phyloP scores from a whole-genome alignment of 2,113 vertebrate genomes.

The Polypterus senegalus region DNA sequence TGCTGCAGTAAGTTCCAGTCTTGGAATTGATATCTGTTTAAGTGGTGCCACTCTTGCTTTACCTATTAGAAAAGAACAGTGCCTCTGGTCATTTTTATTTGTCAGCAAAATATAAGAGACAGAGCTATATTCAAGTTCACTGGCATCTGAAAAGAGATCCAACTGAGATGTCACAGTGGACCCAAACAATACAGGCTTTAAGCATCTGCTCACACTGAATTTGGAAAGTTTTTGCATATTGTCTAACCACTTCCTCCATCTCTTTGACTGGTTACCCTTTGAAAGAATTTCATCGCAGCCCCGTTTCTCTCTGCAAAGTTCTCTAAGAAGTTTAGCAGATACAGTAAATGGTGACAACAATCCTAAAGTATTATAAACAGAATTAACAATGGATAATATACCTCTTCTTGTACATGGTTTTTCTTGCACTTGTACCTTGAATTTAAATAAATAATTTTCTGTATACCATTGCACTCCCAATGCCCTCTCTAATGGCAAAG shows the following conservation, averaged over 20 bases:
- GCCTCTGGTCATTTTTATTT: neutral
- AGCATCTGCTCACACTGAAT: no score
- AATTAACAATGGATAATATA: no score
- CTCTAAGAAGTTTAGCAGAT: no score
- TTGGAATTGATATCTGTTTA: conserved; percentile 1
- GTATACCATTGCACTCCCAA: conserved; percentile 2
- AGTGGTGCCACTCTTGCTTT: conserved; percentile 16
- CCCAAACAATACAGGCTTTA: conserved; percentile 10
- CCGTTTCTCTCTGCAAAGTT: no score
- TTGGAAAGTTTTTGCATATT: no score
- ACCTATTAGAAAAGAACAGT: conserved; percentile 13
- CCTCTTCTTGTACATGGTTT: neutral
- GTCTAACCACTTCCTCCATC: no score
- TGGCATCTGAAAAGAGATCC: conserved; percentile 15
- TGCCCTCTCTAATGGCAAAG: conserved; percentile 1
- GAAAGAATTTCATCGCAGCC: no score
- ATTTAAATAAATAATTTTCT: neutral
- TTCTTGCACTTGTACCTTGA: conserved; percentile 6
- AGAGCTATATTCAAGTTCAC: conserved; percentile 14
- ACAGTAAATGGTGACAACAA: no score
- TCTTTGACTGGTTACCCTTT: no score
- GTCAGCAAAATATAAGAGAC: conserved; percentile 8
- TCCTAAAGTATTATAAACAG: no score
- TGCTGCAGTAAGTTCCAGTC: conserved; percentile 20
- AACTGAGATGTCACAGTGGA: conserved; percentile 6